Evolutionary conservation across 2,888 invertebrate genomes (phyloP).

Genomic region (Phaonia tiefii): DNA sequence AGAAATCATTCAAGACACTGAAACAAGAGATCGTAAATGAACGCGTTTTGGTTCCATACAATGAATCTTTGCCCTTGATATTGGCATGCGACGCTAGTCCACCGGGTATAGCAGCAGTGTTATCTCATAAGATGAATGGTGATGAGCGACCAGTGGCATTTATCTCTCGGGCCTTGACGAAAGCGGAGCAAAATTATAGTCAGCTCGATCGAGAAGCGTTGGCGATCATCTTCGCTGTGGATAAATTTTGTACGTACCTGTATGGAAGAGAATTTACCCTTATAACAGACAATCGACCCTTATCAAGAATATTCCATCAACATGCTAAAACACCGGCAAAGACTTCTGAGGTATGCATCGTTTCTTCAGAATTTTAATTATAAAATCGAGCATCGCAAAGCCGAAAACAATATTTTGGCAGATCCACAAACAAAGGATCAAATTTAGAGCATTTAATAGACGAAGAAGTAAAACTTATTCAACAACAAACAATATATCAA

Average conservation of each 20-base stretch:
- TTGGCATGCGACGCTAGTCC: conserved; percentile 17
- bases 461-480: no score
- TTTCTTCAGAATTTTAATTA: conserved; percentile 56
- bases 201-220: conserved; percentile 37
- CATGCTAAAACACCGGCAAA: conserved; percentile 57
- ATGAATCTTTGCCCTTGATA: not conserved
- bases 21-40: no score
- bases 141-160: conserved; percentile 8
- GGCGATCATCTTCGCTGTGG: conserved; percentile 45
- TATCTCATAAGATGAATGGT: conserved; percentile 8
- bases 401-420: no score
- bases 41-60: not conserved
- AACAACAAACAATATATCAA: no score
- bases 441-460: no score
- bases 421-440: no score
- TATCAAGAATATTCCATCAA: conserved; percentile 61
- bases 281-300: conserved; percentile 59
- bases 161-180: conserved; percentile 8
- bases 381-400: no score
- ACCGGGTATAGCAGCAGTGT: conserved; percentile 13
- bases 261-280: conserved; percentile 24
- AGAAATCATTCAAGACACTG: no score
- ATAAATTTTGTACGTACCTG: conserved; percentile 10
- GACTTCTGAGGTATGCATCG: no score
- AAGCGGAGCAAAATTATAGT: conserved; percentile 38